Conservation (phyloP, 2,113 vertebrate genomes). For the Bos javanicus region DNA sequence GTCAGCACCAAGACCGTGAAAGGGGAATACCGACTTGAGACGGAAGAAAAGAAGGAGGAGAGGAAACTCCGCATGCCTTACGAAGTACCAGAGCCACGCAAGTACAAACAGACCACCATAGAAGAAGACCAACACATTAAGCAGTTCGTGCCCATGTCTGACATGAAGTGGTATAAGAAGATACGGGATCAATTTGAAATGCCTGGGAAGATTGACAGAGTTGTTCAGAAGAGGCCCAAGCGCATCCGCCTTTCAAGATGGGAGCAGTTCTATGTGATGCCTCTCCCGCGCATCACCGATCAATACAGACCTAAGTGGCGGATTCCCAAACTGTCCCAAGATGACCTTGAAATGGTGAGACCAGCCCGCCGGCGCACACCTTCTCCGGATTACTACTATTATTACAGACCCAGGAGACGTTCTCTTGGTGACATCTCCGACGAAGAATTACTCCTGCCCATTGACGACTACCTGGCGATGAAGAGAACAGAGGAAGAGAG, state of each 20-base stretch:
- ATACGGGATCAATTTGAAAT: constrained; percentile 97
- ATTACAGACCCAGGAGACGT: constrained; percentile 90
- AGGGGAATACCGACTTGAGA: constrained; percentile 88
- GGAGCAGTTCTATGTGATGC: constrained; percentile 98
- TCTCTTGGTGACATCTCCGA: constrained; percentile 96
- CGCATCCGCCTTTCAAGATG: constrained; percentile 97
- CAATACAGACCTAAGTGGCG: constrained; percentile 96
- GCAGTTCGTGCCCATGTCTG: constrained; percentile 94
- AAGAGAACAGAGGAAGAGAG: constrained; percentile 96
- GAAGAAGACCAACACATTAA: constrained; percentile 95
- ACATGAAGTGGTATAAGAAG: constrained; percentile 99
- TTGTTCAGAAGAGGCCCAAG: constrained; percentile 93
- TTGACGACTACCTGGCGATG: constrained; percentile 95
- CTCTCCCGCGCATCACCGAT: constrained; percentile 94
- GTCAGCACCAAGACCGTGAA: constrained; percentile 92
- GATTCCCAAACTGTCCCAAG: constrained; percentile 91
- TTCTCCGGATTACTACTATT: constrained; percentile 91
- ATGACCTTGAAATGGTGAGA: constrained; percentile 96
- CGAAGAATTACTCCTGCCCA: constrained; percentile 94
- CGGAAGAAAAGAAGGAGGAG: constrained; percentile 94
- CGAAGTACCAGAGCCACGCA: constrained; percentile 89
- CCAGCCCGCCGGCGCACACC: constrained; percentile 90
- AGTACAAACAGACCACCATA: constrained; percentile 79
- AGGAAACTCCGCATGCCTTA: constrained; percentile 95
- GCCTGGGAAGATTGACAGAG: constrained; percentile 94